phyloP scores from a whole-genome alignment of 2,113 vertebrate genomes.

The Pterocles gutturalis region DNA sequence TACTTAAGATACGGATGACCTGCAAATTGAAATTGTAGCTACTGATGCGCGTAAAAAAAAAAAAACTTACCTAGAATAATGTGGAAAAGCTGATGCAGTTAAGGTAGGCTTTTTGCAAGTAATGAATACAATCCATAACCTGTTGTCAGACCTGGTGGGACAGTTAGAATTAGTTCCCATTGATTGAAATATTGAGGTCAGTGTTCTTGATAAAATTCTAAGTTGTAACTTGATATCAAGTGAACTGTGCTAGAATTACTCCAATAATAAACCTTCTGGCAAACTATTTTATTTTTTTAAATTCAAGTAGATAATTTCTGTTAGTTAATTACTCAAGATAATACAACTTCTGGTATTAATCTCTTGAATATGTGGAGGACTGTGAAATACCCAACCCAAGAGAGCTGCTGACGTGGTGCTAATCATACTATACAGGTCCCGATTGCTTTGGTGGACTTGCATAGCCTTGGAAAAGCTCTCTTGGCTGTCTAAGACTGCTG shows the following conservation, averaged over 20 bases:
- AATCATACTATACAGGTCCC: not conserved
- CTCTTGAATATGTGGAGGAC: not conserved
- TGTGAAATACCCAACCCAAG: not conserved
- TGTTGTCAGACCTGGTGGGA: not conserved
- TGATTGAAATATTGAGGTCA: not conserved
- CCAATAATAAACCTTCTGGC: not conserved
- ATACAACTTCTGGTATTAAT: not conserved
- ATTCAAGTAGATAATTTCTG: not conserved
- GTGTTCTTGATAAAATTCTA: not conserved
- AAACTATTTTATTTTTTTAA: not conserved
- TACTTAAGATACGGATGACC: not conserved
- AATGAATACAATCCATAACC: not conserved
- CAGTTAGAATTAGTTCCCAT: not conserved
- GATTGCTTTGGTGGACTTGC: not conserved
- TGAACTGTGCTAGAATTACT: not conserved
- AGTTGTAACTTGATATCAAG: not conserved
- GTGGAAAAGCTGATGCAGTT: not conserved
- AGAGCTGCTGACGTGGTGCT: not conserved
- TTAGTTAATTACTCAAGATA: not conserved
- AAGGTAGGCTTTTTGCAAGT: not conserved
- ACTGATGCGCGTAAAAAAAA: not conserved
- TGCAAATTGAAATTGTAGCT: not conserved
- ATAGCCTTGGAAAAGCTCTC: not conserved
- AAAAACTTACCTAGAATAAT: not conserved
- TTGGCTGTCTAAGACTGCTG: not conserved